A percentile compares a stretch with the other conserved stretches of the same genome.
Evolutionary conservation across 2,113 vertebrate genomes (phyloP).

Genomic region (Gavialis gangeticus): DNA sequence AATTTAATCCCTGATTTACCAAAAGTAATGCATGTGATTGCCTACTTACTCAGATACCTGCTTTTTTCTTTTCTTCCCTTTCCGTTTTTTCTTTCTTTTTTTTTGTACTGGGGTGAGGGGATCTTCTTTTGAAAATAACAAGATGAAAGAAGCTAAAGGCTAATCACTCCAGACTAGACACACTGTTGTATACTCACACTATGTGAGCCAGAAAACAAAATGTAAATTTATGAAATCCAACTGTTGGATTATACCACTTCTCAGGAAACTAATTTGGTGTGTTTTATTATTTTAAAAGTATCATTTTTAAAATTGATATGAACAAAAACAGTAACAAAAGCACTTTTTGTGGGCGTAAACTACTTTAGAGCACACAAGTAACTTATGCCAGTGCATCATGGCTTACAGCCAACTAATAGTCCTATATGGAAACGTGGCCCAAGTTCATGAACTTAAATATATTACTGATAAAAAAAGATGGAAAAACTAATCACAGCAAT

Average conservation of each 20-base stretch:
- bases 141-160: neutral
- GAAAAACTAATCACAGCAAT: conserved; percentile 11
- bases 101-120: neutral
- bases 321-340: conserved; percentile 3
- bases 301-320: conserved; percentile 18
- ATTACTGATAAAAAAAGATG: conserved; percentile 41
- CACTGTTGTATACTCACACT: neutral
- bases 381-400: conserved; percentile 73
- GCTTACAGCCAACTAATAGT: conserved; percentile 70
- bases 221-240: conserved; percentile 7
- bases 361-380: conserved; percentile 18
- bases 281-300: neutral
- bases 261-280: neutral
- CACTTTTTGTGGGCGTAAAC: neutral
- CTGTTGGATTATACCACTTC: conserved; percentile 48
- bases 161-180: conserved; percentile 3
- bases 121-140: neutral
- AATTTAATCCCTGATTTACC: conserved; percentile 37
- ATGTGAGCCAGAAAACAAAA: conserved; percentile 9
- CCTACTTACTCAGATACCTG: neutral
- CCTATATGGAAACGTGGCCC: conserved; percentile 79
- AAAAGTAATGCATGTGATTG: neutral
- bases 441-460: conserved; percentile 76
- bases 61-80: too few relatives aligned
- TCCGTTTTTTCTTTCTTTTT: neutral